These are phyloP conservation scores for Zaprionus ornatus DNA, from an alignment of 1,140 invertebrate species.

Conservation along the genomic window DNA sequence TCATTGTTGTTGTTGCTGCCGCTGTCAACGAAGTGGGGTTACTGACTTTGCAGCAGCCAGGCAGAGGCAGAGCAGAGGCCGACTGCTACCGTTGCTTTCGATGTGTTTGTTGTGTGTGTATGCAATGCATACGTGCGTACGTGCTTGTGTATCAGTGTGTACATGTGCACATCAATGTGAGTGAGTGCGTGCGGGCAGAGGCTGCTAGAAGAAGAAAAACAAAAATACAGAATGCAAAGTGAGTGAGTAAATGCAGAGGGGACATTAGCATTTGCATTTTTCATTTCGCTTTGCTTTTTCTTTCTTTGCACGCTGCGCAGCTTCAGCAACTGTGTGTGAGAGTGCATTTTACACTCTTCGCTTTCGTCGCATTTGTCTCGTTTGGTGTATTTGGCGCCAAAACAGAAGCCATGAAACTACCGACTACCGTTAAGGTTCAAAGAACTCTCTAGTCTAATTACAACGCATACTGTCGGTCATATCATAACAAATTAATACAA, in stretches of 20 bases:
- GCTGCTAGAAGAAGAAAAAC: slow-evolving; percentile 13
- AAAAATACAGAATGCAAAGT: slow-evolving; percentile 26
- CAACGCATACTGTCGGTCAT: slow-evolving; percentile 44
- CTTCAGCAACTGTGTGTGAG: slow-evolving; percentile 37
- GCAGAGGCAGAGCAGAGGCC: slow-evolving; percentile 51
- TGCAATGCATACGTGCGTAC: neutral
- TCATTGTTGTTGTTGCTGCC: slow-evolving; percentile 26
- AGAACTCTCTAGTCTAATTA: slow-evolving; percentile 76
- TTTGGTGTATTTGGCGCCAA: slow-evolving; percentile 74
- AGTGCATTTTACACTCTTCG: slow-evolving; percentile 41
- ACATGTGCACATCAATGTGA: slow-evolving; percentile 36
- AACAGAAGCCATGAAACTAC: slow-evolving; percentile 49
- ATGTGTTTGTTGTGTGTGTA: slow-evolving; percentile 12
- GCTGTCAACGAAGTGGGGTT: slow-evolving; percentile 74
- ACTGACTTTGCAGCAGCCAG: slow-evolving; percentile 79
- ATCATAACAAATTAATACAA: slow-evolving; percentile 64
- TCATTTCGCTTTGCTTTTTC: slow-evolving; percentile 35
- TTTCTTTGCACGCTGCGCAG: slow-evolving; percentile 32
- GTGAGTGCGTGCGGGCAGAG: slow-evolving; percentile 35
- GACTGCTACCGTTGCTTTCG: slow-evolving; percentile 48
- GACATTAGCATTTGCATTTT: slow-evolving; percentile 32
- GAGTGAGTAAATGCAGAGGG: slow-evolving; percentile 32
- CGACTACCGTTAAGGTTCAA: slow-evolving; percentile 74
- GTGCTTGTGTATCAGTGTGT: slow-evolving; percentile 12
- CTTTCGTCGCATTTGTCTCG: slow-evolving; percentile 55